Percentiles rank a stretch among this genome's conserved stretches.
Evolutionary conservation across 2,113 vertebrate species (phyloP).

Genomic region (Condylura cristata): DNA sequence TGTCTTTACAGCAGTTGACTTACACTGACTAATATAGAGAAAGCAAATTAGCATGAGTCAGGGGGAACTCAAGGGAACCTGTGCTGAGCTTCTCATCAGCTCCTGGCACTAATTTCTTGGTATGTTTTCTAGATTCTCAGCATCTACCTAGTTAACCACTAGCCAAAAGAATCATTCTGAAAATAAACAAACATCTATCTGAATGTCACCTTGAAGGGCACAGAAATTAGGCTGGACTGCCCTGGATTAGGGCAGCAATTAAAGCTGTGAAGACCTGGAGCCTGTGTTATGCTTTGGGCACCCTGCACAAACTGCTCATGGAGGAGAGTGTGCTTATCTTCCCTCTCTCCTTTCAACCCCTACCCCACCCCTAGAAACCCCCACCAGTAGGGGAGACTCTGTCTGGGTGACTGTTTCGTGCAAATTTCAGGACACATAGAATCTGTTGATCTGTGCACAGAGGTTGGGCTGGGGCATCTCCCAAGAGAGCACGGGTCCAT

Average conservation of each 20-base stretch:
- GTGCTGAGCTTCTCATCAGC: neutral
- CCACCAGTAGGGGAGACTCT: neutral
- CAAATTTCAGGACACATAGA: neutral
- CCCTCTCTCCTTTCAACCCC: neutral
- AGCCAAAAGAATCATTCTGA: slow-evolving; percentile 38
- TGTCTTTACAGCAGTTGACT: slow-evolving; percentile 6
- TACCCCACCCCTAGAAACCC: too few relatives aligned
- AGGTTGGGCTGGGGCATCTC: neutral
- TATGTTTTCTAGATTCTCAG: slow-evolving; percentile 44
- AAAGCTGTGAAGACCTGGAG: neutral
- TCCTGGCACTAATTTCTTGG: slow-evolving; percentile 20
- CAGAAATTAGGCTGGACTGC: neutral
- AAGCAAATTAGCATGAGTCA: neutral
- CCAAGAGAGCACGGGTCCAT: neutral
- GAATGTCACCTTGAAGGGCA: slow-evolving; percentile 38
- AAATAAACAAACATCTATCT: slow-evolving; percentile 22
- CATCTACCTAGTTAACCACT: slow-evolving; percentile 31
- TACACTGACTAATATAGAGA: neutral
- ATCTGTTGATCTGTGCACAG: neutral
- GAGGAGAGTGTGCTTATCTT: neutral
- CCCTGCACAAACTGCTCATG: too few relatives aligned
- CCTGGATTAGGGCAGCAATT: neutral
- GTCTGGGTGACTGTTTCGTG: neutral
- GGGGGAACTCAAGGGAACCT: neutral
- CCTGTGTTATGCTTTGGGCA: neutral